A percentile compares a stretch with the other conserved stretches of the same genome.
phyloP scores from a whole-genome alignment of 2,113 vertebrate species.

The Anarhynchus alexandrinus region DNA sequence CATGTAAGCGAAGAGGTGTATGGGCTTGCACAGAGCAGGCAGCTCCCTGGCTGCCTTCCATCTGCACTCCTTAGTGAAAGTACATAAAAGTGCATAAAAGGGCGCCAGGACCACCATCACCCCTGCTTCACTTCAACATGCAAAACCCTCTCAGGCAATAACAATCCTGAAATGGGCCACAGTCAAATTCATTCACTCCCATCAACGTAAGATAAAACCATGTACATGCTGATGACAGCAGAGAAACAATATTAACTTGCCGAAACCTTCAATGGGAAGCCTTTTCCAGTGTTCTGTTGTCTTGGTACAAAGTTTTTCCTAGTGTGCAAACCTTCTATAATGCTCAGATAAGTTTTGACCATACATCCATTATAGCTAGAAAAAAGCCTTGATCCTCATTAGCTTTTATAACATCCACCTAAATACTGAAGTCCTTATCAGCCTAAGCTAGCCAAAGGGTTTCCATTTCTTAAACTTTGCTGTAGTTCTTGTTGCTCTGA shows the following conservation, averaged over 20 bases:
- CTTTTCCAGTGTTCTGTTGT: neutral
- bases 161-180: neutral
- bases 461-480: neutral
- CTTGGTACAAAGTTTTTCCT: neutral
- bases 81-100: neutral
- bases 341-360: neutral
- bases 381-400: accelerated
- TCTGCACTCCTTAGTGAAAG: neutral
- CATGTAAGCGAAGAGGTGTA: neutral
- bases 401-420: neutral
- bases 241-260: neutral
- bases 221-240: accelerated
- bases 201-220: neutral
- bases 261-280: neutral
- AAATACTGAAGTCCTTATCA: neutral
- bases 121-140: neutral
- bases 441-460: neutral
- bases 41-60: neutral
- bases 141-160: neutral
- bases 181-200: neutral
- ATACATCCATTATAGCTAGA: neutral
- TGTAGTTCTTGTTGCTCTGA: neutral
- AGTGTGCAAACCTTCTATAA: neutral
- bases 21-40: neutral
- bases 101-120: neutral